Evolutionary conservation across 2,888 invertebrate species (phyloP).

Genomic region (Ectemnius lituratus): DNA sequence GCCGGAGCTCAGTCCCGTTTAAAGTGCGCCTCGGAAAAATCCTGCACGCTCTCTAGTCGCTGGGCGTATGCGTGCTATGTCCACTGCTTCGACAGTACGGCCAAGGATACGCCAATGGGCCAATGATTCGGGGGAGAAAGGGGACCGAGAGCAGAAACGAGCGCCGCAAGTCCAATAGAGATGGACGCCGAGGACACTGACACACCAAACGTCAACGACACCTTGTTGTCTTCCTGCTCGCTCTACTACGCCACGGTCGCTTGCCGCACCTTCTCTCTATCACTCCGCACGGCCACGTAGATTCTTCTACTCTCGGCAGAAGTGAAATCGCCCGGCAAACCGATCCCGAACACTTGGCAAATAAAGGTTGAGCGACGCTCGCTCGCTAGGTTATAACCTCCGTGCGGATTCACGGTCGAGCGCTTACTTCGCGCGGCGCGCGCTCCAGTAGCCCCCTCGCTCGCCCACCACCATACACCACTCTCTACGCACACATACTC

Average conservation of each 20-base stretch:
- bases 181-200: conserved; percentile 58
- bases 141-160: conserved; percentile 23
- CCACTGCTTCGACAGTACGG: not conserved
- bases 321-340: no score
- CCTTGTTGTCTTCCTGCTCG: conserved; percentile 46
- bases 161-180: conserved; percentile 21
- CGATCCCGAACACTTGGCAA: conserved; percentile 2
- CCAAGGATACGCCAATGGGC: not conserved
- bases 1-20: no score
- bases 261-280: no score
- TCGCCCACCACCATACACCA: conserved; percentile 65
- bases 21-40: no score
- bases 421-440: conserved; percentile 62
- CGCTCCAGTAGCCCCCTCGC: conserved; percentile 33
- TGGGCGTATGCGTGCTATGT: not conserved
- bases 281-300: no score
- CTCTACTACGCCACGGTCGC: not conserved
- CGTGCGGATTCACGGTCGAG: conserved; percentile 56
- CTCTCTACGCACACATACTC: conserved; percentile 9
- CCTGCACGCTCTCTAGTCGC: no score
- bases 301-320: no score
- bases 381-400: conserved; percentile 48
- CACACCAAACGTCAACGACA: conserved; percentile 69
- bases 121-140: conserved; percentile 3
- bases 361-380: not conserved